phyloP scores from a whole-genome alignment of 2,113 vertebrate species.

The Sturnus vulgaris region DNA sequence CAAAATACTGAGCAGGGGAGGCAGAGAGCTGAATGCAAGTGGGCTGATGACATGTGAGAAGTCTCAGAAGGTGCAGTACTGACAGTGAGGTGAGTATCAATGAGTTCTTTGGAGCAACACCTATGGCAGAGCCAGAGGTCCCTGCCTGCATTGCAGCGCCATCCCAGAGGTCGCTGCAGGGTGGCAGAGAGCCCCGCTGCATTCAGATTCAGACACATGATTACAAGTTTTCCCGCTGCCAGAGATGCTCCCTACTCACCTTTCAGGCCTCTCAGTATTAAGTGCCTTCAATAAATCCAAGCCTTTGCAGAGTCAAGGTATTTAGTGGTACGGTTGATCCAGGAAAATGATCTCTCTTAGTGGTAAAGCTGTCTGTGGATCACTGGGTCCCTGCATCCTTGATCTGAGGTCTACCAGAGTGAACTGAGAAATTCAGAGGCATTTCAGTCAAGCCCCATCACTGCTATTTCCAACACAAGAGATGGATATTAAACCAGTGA shows the following conservation, averaged over 20 bases:
- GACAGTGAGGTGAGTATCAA: background rate
- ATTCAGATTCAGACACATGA: background rate
- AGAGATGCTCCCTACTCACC: background rate
- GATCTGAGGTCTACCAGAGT: background rate
- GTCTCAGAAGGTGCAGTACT: background rate
- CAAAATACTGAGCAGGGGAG: background rate
- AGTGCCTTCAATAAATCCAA: background rate
- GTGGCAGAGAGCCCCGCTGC: background rate
- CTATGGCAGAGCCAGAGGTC: background rate
- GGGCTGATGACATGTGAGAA: background rate
- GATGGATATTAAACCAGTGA: fast-evolving
- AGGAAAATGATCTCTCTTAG: background rate
- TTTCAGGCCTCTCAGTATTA: background rate
- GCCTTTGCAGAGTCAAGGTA: background rate
- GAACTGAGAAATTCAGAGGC: background rate
- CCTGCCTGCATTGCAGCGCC: background rate
- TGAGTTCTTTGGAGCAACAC: background rate
- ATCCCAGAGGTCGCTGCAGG: background rate
- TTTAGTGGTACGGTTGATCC: background rate
- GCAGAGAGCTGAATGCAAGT: background rate
- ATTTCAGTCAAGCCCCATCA: background rate
- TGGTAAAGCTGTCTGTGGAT: background rate
- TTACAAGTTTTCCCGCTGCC: background rate
- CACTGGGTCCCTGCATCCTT: background rate
- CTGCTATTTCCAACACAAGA: background rate